phyloP scores from a whole-genome alignment of 1,140 invertebrate genomes.

The Oncopodura yosiiana region DNA sequence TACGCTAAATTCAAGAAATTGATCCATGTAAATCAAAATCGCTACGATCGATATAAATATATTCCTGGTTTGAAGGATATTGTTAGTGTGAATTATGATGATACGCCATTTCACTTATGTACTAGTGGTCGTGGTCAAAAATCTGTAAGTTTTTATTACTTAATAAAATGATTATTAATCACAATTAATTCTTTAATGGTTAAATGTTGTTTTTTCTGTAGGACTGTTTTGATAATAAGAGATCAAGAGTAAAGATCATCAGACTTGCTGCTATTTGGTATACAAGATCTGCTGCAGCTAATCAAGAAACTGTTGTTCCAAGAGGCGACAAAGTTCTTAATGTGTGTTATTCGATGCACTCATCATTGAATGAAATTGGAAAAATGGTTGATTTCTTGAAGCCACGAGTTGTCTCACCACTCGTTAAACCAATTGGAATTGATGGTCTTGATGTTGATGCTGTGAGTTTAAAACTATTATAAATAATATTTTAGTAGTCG shows the following conservation, averaged over 20 bases:
- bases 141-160: neutral
- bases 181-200: too few species aligned
- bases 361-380: constrained; percentile 49
- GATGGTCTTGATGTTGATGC: constrained; percentile 2
- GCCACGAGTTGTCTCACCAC: constrained; percentile 45
- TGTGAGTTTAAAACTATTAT: neutral
- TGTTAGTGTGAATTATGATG: constrained; percentile 12
- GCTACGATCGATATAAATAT: constrained; percentile 14
- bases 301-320: neutral
- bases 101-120: constrained; percentile 27
- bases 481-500: neutral
- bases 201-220: neutral
- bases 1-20: constrained; percentile 32
- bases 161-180: too few species aligned
- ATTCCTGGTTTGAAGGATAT: neutral
- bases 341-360: constrained; percentile 56
- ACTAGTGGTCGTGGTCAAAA: neutral
- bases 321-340: constrained; percentile 26
- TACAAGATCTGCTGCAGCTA: neutral
- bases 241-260: neutral
- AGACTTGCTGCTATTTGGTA: constrained; percentile 23
- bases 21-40: constrained; percentile 35
- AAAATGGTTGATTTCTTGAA: constrained; percentile 47
- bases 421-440: constrained; percentile 40
- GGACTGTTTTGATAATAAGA: neutral